A percentile compares a stretch with the other conserved stretches of the same genome.
Evolutionary conservation across 2,113 vertebrate species (phyloP).

Genomic region (Forbesichthys papilliferus): DNA sequence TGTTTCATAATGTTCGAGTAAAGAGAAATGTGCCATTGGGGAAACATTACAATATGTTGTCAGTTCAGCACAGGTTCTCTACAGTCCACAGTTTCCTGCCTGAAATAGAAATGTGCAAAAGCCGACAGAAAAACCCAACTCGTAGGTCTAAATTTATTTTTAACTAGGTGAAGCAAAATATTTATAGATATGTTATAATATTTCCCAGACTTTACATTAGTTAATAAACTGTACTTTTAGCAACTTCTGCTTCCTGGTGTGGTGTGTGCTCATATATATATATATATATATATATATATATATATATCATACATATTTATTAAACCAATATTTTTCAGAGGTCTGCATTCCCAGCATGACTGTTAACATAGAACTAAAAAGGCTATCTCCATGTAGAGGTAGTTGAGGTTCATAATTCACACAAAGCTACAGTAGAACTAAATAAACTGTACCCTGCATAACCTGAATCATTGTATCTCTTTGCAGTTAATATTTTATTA

Average conservation of each 20-base stretch:
- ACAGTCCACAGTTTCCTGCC: neutral
- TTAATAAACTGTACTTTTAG: neutral
- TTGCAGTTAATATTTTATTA: slow-evolving; percentile 12
- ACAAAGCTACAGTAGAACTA: neutral
- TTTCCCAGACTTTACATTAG: neutral
- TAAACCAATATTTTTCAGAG: neutral
- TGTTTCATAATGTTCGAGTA: neutral
- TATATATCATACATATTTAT: neutral
- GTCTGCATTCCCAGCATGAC: neutral
- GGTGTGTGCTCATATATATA: neutral
- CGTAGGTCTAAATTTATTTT: neutral
- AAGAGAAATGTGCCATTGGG: neutral
- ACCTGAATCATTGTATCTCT: neutral
- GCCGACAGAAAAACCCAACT: neutral
- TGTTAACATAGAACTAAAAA: neutral
- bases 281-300: neutral
- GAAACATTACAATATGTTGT: neutral
- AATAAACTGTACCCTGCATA: neutral
- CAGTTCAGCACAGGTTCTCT: neutral
- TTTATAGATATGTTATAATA: neutral
- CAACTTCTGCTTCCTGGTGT: neutral
- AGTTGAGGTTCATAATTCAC: neutral
- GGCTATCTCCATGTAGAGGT: neutral
- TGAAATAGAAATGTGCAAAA: neutral
- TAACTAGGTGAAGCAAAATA: neutral